Conservation (phyloP, 2,113 vertebrate species). For the Puntigrus tetrazona region DNA sequence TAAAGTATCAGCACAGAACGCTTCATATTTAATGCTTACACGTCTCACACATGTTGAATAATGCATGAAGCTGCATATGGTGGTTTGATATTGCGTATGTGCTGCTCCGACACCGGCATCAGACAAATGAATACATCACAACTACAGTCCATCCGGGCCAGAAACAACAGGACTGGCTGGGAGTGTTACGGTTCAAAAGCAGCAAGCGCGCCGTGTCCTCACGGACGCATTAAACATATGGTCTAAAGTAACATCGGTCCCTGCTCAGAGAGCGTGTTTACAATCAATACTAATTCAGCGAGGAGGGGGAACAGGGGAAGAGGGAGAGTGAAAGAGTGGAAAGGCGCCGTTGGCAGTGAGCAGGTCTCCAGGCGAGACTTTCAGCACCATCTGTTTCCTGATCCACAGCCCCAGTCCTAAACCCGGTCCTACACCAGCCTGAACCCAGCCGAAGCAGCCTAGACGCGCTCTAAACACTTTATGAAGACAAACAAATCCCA, state of each 20-base stretch:
- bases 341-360: constrained; percentile 17
- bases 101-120: constrained; percentile 31
- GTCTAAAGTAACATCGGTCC: background rate
- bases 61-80: constrained; percentile 47
- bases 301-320: background rate
- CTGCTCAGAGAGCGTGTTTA: constrained; percentile 27
- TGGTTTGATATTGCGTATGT: constrained; percentile 48
- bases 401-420: constrained; percentile 24
- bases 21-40: constrained; percentile 46
- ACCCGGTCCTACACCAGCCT: background rate
- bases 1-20: constrained; percentile 20
- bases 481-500: background rate
- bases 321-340: constrained; percentile 22
- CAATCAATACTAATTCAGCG: constrained; percentile 42
- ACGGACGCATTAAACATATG: background rate
- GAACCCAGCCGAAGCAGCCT: background rate
- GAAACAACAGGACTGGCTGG: background rate
- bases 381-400: constrained; percentile 58
- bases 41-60: constrained; percentile 41
- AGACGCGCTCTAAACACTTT: background rate
- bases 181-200: background rate
- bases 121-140: background rate
- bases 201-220: constrained; percentile 8
- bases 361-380: constrained; percentile 43
- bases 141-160: background rate